Evolutionary conservation across 2,797 vertebrate species (phyloP).

Genomic region (Tangara arthus): DNA sequence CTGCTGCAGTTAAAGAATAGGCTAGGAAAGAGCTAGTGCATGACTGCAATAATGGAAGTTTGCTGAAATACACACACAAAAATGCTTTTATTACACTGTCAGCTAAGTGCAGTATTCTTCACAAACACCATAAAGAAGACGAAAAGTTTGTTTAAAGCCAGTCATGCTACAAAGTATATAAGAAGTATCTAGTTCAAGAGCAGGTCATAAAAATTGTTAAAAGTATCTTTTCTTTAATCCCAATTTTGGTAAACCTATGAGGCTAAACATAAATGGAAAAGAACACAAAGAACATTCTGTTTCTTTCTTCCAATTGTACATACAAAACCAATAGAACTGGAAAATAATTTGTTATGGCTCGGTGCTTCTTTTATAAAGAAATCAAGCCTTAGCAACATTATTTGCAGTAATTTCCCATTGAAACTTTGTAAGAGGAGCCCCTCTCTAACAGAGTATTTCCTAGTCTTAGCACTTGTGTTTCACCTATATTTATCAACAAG

Average conservation of each 20-base stretch:
- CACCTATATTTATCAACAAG: not conserved
- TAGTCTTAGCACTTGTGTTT: not conserved
- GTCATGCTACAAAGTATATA: not conserved
- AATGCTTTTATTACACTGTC: not conserved
- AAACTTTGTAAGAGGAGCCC: not conserved
- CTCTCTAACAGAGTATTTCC: not conserved
- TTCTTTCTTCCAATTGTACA: conserved; percentile 36
- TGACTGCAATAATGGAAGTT: not conserved
- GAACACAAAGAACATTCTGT: conserved; percentile 43
- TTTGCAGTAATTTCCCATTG: conserved; percentile 37
- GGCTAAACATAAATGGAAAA: conserved; percentile 6
- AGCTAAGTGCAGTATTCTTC: not conserved
- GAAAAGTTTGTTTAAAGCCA: not conserved
- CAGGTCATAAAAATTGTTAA: not conserved
- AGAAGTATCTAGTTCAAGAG: not conserved
- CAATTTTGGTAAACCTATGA: not conserved
- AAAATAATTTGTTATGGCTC: conserved; percentile 61
- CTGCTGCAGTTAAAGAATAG: not conserved
- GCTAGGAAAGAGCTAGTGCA: not conserved
- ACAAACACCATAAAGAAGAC: not conserved
- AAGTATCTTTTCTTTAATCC: not conserved
- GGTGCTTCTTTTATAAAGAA: conserved; percentile 63
- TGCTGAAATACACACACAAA: not conserved
- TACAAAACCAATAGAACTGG: conserved; percentile 52
- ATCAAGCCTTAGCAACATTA: conserved; percentile 40